Conservation (phyloP, 2,797 vertebrate genomes). For the Telmatherina bonti region DNA sequence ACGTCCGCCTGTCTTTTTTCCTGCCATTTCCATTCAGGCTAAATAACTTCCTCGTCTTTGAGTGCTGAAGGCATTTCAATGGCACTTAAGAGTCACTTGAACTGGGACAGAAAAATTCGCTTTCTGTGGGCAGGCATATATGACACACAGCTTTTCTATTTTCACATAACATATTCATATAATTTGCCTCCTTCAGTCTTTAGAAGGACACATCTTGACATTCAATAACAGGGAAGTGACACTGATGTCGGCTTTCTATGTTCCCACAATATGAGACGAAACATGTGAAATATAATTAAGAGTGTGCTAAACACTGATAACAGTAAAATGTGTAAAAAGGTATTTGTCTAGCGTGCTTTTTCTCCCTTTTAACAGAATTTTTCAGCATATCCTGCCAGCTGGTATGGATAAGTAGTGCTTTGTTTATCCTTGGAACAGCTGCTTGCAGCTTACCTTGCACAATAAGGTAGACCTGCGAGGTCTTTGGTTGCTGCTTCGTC, state of each 20-base stretch:
- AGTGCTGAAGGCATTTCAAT: constrained; percentile 50
- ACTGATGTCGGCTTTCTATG: constrained; percentile 13
- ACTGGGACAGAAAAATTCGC: constrained; percentile 29
- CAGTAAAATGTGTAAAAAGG: background rate
- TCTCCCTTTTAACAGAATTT: background rate
- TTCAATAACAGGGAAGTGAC: constrained; percentile 23
- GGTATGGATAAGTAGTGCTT: background rate
- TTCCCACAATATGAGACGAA: constrained; percentile 2
- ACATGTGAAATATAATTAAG: constrained; percentile 8
- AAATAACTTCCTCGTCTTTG: constrained; percentile 47
- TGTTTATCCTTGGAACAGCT: background rate
- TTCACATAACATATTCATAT: constrained; percentile 49
- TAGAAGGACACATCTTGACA: constrained; percentile 21
- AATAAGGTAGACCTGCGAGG: constrained; percentile 97
- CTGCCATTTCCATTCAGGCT: constrained; percentile 39
- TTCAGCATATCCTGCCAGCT: background rate
- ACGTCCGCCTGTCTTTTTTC: constrained; percentile 33
- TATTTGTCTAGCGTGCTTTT: background rate
- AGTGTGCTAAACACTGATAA: background rate
- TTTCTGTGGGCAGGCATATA: constrained; percentile 32
- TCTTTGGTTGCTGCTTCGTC: constrained; percentile 96
- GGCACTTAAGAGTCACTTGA: constrained; percentile 58
- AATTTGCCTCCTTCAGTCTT: constrained; percentile 15
- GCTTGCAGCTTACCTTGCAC: constrained; percentile 91
- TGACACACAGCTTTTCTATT: constrained; percentile 24